A percentile compares a stretch with the other conserved stretches of the same genome.
These are phyloP conservation scores for Drosophila barbarae DNA, from an alignment of 2,888 invertebrate genomes.

Conservation along the genomic window DNA sequence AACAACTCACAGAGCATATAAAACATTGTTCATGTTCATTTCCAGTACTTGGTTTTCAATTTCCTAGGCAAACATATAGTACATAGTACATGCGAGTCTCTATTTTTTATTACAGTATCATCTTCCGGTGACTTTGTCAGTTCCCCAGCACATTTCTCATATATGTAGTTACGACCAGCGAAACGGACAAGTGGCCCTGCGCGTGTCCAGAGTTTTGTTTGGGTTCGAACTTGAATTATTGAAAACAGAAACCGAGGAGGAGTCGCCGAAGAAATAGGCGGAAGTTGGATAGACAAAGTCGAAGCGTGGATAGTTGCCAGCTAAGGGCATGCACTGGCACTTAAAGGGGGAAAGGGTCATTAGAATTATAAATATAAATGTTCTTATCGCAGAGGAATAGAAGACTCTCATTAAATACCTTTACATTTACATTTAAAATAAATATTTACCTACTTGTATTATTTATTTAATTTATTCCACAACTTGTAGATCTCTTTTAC, in stretches of 20 bases:
- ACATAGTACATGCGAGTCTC: conserved; percentile 11
- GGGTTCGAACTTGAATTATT: conserved; percentile 57
- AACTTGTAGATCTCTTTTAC: not conserved
- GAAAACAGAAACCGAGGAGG: conserved; percentile 36
- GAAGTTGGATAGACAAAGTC: conserved; percentile 65
- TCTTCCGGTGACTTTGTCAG: conserved; percentile 78
- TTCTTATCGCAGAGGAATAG: not conserved
- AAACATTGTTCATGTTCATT: conserved; percentile 64
- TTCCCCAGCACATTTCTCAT: conserved; percentile 74
- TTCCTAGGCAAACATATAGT: conserved; percentile 60
- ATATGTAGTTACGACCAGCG: conserved; percentile 48
- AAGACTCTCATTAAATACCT: not conserved
- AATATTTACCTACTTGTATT: too few species aligned
- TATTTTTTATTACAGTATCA: conserved; percentile 70
- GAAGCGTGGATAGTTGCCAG: conserved; percentile 17
- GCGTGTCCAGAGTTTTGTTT: conserved; percentile 47
- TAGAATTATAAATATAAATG: not conserved
- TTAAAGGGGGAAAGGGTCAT: conserved; percentile 1
- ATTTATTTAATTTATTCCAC: too few species aligned
- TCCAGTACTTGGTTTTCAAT: conserved; percentile 39
- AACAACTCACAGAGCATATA: conserved; percentile 53
- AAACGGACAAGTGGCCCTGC: conserved; percentile 64
- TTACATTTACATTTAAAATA: too few species aligned
- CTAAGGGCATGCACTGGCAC: conserved; percentile 11
- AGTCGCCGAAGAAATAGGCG: conserved; percentile 44